phyloP scores from a whole-genome alignment of 1,140 invertebrate species.

The Drosophila sucinea region DNA sequence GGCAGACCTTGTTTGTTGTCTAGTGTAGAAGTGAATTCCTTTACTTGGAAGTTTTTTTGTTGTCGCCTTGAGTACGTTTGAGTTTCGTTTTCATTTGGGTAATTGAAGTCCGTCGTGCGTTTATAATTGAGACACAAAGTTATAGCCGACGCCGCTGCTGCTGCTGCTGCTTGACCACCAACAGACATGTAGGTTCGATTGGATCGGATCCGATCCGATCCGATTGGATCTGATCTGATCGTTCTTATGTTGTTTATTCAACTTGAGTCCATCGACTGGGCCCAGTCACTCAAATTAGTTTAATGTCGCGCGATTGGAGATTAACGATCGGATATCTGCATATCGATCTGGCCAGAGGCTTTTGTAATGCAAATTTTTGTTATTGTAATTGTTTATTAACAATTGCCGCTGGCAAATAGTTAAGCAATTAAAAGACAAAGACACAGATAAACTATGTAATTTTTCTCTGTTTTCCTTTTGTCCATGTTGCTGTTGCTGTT shows the following conservation, averaged over 20 bases:
- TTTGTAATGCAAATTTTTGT: conserved; percentile 70
- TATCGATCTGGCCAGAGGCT: conserved; percentile 20
- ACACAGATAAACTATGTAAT: conserved; percentile 35
- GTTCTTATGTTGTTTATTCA: conserved; percentile 51
- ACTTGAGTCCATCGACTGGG: conserved; percentile 46
- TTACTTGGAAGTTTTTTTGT: not conserved
- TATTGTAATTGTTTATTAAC: conserved; percentile 74
- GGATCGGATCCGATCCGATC: no score
- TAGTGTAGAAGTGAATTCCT: not conserved
- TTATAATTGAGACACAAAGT: conserved; percentile 62
- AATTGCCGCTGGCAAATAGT: conserved; percentile 74
- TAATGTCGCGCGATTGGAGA: conserved; percentile 52
- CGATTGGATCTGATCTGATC: not conserved
- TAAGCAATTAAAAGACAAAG: conserved; percentile 76
- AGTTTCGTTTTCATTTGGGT: conserved; percentile 14
- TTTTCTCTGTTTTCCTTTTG: conserved; percentile 11
- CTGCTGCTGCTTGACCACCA: not conserved
- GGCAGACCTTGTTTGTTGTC: not conserved
- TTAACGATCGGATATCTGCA: conserved; percentile 37
- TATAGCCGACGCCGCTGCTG: conserved; percentile 36
- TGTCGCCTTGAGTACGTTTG: conserved; percentile 2
- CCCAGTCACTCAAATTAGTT: conserved; percentile 69
- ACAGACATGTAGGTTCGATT: not conserved
- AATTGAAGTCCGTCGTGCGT: conserved; percentile 72
- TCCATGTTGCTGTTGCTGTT: not conserved